Percentiles rank a stretch among this genome's conserved stretches.
phyloP scores from a whole-genome alignment of 2,797 vertebrate species.

The Lutjanus campechanus region DNA sequence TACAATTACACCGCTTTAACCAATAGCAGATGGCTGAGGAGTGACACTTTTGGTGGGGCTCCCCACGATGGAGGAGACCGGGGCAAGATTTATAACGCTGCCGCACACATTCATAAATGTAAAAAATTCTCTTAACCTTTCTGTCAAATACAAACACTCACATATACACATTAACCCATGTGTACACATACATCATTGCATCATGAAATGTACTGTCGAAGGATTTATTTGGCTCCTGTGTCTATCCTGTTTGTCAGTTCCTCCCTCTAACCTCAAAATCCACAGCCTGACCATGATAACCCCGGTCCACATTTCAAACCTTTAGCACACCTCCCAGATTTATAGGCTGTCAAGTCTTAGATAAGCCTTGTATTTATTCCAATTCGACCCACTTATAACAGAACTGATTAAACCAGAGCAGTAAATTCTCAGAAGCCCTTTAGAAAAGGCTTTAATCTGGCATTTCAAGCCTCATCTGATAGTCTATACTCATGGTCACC shows the following conservation, averaged over 20 bases:
- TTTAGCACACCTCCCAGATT: conserved; percentile 45
- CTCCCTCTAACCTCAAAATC: conserved; percentile 56
- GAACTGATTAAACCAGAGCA: conserved; percentile 38
- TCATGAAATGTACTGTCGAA: conserved; percentile 20
- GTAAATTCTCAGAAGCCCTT: conserved; percentile 22
- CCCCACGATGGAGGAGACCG: conserved; percentile 55
- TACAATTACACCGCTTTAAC: conserved; percentile 76
- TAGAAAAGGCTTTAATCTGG: conserved; percentile 14
- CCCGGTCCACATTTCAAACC: conserved; percentile 37
- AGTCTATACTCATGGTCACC: background rate
- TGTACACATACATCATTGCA: background rate
- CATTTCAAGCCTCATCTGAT: background rate
- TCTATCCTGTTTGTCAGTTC: conserved; percentile 55
- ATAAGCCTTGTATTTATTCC: conserved; percentile 52
- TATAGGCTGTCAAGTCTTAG: conserved; percentile 37
- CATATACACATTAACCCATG: background rate
- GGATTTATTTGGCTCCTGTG: conserved; percentile 58
- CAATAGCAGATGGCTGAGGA: conserved; percentile 78
- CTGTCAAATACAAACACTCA: conserved; percentile 24
- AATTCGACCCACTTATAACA: conserved; percentile 25
- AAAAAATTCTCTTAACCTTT: conserved; percentile 14
- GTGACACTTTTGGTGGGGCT: conserved; percentile 71
- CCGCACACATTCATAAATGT: conserved; percentile 53
- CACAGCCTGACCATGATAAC: conserved; percentile 55
- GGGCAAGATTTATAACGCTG: conserved; percentile 58